Conservation (phyloP, 2,888 invertebrate genomes). For the Drosophila subsilvestris region DNA sequence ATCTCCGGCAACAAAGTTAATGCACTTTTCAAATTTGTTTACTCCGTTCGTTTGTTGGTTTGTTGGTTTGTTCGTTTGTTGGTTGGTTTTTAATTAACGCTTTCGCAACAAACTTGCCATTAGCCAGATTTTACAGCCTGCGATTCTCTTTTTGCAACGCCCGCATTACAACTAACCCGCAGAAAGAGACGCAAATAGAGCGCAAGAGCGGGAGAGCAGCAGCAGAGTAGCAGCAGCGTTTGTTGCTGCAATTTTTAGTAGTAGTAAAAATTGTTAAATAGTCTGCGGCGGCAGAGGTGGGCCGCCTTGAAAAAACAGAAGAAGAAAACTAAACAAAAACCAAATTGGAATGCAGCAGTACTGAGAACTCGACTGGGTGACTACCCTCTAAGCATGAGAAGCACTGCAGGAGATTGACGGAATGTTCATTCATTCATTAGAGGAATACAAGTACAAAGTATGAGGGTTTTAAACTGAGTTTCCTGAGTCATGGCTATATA, state of each 20-base stretch:
- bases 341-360: conserved; percentile 18
- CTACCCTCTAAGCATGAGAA: not conserved
- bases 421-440: too few relatives aligned
- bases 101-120: conserved; percentile 78
- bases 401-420: too few relatives aligned
- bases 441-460: too few relatives aligned
- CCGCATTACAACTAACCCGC: conserved; percentile 76
- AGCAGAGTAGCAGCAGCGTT: conserved; percentile 8
- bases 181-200: conserved; percentile 31
- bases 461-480: too few relatives aligned
- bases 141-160: conserved; percentile 74
- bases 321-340: conserved; percentile 19
- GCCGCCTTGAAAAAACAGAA: conserved; percentile 24
- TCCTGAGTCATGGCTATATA: too few relatives aligned
- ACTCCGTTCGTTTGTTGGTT: conserved; percentile 38
- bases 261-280: conserved; percentile 78
- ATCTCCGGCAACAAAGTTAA: conserved; percentile 63
- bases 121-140: conserved; percentile 77
- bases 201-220: conserved; percentile 52
- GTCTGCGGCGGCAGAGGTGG: conserved; percentile 73
- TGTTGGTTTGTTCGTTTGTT: conserved; percentile 38
- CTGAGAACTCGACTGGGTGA: conserved; percentile 6
- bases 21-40: conserved; percentile 51
- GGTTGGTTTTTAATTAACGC: conserved; percentile 71
- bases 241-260: conserved; percentile 69